Conservation (phyloP, 1,140 invertebrate species). For the Bombus pyrosoma region DNA sequence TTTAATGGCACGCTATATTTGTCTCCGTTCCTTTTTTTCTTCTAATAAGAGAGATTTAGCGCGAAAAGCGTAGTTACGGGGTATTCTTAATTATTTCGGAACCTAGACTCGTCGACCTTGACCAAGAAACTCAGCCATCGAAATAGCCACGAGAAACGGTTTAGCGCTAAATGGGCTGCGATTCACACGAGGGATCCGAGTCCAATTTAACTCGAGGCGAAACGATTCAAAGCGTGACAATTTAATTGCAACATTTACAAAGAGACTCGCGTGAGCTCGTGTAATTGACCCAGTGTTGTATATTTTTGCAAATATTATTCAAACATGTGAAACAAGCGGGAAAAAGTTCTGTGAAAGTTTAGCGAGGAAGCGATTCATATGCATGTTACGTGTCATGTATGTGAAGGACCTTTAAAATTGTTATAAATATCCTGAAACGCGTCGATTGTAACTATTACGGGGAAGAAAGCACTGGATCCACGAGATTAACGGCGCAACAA, state of each 20-base stretch:
- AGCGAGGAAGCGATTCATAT: not conserved
- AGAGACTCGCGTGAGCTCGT: not conserved
- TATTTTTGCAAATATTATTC: not conserved
- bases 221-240: not conserved
- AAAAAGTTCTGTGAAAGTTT: not conserved
- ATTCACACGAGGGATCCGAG: not conserved
- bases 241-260: constrained; percentile 26
- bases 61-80: not conserved
- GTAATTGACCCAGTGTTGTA: not conserved
- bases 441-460: not conserved
- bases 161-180: not conserved
- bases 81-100: not conserved
- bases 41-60: too few relatives aligned
- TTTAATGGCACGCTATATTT: too few relatives aligned
- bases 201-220: not conserved
- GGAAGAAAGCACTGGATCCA: not conserved
- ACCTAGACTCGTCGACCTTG: not conserved
- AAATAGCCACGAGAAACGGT: not conserved
- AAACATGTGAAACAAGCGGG: not conserved
- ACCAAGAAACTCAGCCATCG: not conserved
- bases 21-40: too few relatives aligned
- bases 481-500: not conserved
- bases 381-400: not conserved
- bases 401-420: not conserved
- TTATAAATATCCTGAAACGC: not conserved